A percentile compares a stretch with the other conserved stretches of the same genome.
Evolutionary conservation across 37 sponge, comb jelly and placozoan genomes (phyloP).

Genomic region (Diacarnus erythraeanus): DNA sequence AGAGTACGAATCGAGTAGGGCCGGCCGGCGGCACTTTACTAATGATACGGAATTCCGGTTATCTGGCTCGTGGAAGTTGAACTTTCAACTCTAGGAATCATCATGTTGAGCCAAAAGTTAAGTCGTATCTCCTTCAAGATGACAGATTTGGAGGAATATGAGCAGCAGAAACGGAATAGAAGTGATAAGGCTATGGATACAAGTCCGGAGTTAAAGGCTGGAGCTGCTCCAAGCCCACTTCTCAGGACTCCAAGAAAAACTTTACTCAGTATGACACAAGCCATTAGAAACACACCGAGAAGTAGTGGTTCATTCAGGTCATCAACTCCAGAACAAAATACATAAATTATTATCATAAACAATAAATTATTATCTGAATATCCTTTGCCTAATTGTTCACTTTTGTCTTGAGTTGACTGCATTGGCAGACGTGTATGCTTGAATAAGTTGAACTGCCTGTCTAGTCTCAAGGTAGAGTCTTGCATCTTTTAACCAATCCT

Average conservation of each 20-base stretch:
- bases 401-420: background rate
- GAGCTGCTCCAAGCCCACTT: background rate
- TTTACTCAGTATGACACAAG: background rate
- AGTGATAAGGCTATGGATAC: background rate
- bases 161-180: slow-evolving; percentile 39
- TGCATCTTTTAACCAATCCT: slow-evolving; percentile 84
- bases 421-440: slow-evolving; percentile 54
- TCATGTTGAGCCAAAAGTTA: slow-evolving; percentile 69
- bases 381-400: background rate
- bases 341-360: background rate
- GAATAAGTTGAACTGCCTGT: slow-evolving; percentile 69
- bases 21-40: background rate
- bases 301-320: slow-evolving; percentile 14
- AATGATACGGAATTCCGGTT: background rate
- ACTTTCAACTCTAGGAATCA: background rate
- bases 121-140: slow-evolving; percentile 63
- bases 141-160: slow-evolving; percentile 72
- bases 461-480: slow-evolving; percentile 70
- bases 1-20: background rate
- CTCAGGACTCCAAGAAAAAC: slow-evolving; percentile 5
- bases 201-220: background rate
- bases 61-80: background rate
- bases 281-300: background rate
- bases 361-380: background rate
- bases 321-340: slow-evolving; percentile 30